phyloP scores from a whole-genome alignment of 2,888 invertebrate species.

The Uloborus plumipes region DNA sequence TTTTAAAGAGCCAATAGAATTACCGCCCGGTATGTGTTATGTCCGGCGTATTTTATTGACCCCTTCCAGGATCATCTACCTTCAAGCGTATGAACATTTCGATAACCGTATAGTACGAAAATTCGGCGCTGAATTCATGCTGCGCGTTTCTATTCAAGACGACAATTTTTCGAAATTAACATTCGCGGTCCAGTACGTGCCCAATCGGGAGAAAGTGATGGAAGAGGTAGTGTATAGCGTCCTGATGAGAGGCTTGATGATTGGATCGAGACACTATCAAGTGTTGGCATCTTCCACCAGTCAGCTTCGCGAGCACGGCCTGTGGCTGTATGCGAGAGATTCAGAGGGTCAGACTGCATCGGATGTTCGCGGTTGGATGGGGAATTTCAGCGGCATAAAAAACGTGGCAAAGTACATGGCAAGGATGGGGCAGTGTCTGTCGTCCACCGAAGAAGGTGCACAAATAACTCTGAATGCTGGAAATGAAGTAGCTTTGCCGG shows the following conservation, averaged over 20 bases:
- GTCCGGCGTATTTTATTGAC: slow-evolving; percentile 65
- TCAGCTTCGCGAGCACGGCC: slow-evolving; percentile 67
- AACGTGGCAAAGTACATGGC: slow-evolving; percentile 71
- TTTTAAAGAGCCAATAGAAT: slow-evolving; percentile 20
- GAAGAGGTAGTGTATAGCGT: slow-evolving; percentile 32
- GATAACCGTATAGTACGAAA: slow-evolving; percentile 64
- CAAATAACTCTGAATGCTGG: slow-evolving; percentile 33
- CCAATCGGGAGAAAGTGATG: slow-evolving; percentile 48
- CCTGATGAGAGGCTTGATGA: slow-evolving; percentile 46
- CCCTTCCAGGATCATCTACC: slow-evolving; percentile 58
- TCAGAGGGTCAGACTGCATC: slow-evolving; percentile 55
- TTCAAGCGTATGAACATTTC: slow-evolving; percentile 62
- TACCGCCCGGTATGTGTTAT: slow-evolving; percentile 49
- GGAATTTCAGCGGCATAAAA: slow-evolving; percentile 65
- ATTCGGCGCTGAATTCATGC: slow-evolving; percentile 63
- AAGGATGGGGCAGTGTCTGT: slow-evolving; percentile 72
- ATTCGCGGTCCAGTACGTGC: slow-evolving; percentile 38
- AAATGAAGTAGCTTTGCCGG: slow-evolving; percentile 33
- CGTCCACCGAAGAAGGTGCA: slow-evolving; percentile 65
- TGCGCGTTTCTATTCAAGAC: slow-evolving; percentile 63
- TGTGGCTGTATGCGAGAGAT: slow-evolving; percentile 67
- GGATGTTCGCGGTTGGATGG: slow-evolving; percentile 65
- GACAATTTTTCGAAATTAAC: slow-evolving; percentile 64
- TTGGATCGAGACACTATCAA: slow-evolving; percentile 66
- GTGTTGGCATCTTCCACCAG: slow-evolving; percentile 67